Evolutionary conservation across 2,797 vertebrate genomes (phyloP).

Genomic region (Malurus leucopterus): DNA sequence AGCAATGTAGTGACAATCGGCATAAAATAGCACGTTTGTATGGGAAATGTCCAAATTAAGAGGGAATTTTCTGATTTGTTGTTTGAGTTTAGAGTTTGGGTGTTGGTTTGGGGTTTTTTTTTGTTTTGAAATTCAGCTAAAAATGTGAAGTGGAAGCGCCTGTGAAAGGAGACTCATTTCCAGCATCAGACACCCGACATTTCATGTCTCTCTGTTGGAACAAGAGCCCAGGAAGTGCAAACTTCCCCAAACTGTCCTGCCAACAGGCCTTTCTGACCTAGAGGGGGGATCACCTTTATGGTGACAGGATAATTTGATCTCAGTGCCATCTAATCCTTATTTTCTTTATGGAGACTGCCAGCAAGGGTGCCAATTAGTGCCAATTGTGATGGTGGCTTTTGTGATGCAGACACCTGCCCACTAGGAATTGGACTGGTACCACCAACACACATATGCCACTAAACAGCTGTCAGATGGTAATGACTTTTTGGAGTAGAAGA

Average conservation of each 20-base stretch:
- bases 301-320: slow-evolving; percentile 64
- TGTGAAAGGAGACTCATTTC: background rate
- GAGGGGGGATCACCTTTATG: slow-evolving; percentile 49
- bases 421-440: slow-evolving; percentile 69
- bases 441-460: slow-evolving; percentile 68
- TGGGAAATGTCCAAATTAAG: slow-evolving; percentile 27
- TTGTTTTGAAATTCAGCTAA: background rate
- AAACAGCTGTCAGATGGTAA: slow-evolving; percentile 70
- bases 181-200: background rate
- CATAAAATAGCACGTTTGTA: slow-evolving; percentile 22
- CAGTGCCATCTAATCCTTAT: slow-evolving; percentile 60
- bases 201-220: rapidly evolving
- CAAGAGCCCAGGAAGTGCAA: background rate
- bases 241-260: slow-evolving; percentile 42
- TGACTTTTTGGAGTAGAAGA: slow-evolving; percentile 59
- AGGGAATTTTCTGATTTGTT: slow-evolving; percentile 34
- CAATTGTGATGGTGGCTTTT: slow-evolving; percentile 68
- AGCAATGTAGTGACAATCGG: background rate
- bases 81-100: slow-evolving; percentile 24
- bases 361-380: slow-evolving; percentile 67
- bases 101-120: background rate
- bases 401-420: slow-evolving; percentile 69
- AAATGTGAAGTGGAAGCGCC: background rate
- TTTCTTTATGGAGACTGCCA: slow-evolving; percentile 44
- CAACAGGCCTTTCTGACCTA: slow-evolving; percentile 31